Conservation (phyloP, 92 coral and sea anemone species). For the Zoanthus solanderi region DNA sequence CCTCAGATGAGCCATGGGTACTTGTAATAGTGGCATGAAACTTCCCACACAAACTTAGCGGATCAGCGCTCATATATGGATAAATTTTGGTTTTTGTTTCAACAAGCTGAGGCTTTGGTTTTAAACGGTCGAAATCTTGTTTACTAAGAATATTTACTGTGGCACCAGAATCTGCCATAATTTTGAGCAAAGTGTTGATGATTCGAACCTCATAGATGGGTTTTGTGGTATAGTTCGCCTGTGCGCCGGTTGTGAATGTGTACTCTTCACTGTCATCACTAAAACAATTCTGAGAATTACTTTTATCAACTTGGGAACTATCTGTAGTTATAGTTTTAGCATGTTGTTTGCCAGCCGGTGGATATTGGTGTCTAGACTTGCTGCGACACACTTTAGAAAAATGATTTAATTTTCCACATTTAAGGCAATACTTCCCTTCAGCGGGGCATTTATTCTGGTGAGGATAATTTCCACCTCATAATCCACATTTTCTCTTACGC, state of each 20-base stretch:
- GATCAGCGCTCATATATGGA: conserved; percentile 62
- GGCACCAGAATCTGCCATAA: conserved; percentile 70
- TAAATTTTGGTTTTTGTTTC: conserved; percentile 60
- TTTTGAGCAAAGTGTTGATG: conserved; percentile 44
- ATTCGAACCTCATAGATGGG: conserved; percentile 62
- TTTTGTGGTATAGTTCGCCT: conserved; percentile 41
- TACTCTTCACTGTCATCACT: conserved; percentile 62
- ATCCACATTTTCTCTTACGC: too few relatives aligned
- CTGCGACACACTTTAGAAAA: conserved; percentile 66
- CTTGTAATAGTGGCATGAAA: conserved; percentile 48
- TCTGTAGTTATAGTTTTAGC: conserved; percentile 12
- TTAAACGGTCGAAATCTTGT: conserved; percentile 50
- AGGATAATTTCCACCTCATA: conserved; percentile 62
- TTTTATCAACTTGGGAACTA: conserved; percentile 18
- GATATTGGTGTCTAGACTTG: conserved; percentile 32
- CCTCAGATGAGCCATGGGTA: conserved; percentile 47
- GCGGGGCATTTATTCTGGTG: conserved; percentile 70
- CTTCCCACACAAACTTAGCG: conserved; percentile 55
- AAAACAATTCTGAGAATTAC: neutral
- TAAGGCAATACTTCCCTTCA: conserved; percentile 62
- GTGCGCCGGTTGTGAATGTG: conserved; percentile 44
- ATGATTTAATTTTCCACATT: conserved; percentile 66
- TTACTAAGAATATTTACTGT: conserved; percentile 65
- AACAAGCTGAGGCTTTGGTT: conserved; percentile 55
- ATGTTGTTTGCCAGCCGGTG: conserved; percentile 20